Evolutionary conservation across 2,797 vertebrate genomes (phyloP), one percentile per base, ranked within the genome.

Genomic region (Eospalax fontanierii): DNA sequence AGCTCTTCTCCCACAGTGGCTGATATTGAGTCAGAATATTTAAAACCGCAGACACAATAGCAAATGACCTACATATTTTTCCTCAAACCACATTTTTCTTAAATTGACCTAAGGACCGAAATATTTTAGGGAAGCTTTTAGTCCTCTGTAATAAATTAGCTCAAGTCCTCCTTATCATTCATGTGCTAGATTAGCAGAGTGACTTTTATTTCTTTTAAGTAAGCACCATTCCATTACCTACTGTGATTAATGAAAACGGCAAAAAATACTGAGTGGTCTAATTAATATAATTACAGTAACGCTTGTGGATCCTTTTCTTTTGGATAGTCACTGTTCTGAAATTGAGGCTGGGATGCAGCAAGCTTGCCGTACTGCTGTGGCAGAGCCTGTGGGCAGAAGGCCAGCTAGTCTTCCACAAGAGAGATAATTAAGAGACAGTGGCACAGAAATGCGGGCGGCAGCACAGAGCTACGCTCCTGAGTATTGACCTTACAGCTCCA

Each of bases 371-470:
- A 92, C 89, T 95, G 76, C 96, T 97, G 83, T 83, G 81, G 73
- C 84, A 93, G 97, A 95, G 98, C 98, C 98, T 54, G 90, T 96
- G 96, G 98, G 98, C 82, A 66, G 66, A 93, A 95, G 91, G 96
- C 96, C 95, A 96, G 95, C 76, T 87, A 86, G 93, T 89, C 96
- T 98, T 98, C 97, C 98, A 98, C 0, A 59, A 95, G 97, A 98
- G 98, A 98, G 97, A 98, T 98, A 97, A 98, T 98, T 98, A 98
- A 1, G 26, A 21, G 96, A 97, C 59, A 71, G 61, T 0, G n/a
- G 94, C 87, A 92, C 0, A 11, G 97, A 95, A 96, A 93, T 5
- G 89, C 76, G 46, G 94, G 96, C 68, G 95, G 92, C 19, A 95
- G 94, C 83, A 33, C 92, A 78, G 0, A 21, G 30, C n/a, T 91